Evolutionary conservation across 2,888 invertebrate species (phyloP), one percentile per base, ranked within the genome.

Genomic region (Cheilosia impressa): DNA sequence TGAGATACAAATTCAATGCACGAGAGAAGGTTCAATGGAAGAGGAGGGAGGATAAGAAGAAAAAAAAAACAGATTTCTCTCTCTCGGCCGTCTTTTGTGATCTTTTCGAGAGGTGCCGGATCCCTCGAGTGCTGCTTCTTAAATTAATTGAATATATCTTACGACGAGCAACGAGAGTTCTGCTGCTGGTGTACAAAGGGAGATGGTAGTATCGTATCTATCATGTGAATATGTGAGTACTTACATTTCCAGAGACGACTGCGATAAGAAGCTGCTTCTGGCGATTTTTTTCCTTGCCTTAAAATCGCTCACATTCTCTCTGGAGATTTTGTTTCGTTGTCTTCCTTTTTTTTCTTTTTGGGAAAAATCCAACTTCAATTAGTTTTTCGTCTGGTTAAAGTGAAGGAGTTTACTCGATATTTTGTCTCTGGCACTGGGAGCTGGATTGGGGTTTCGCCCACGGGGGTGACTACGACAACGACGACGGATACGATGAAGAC

Each of bases 71-170:
- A 65, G 55, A 60, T 69, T 69, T 75, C 27, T 72, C 78, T 83
- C 47, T 72, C 24, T 47, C 60, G 58, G 27, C 58, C 55, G 73
- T 75, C 75, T 84, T 84, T 84, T 79, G 75, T 84, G 84, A 79
- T 84, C 68, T 78, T 68, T 72, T 66, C 69, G 65, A 79, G 69
- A 84, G 84, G 80, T 80, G 84, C 71, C 71, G 80, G 84, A 84
- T 84, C 84, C 69, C 84, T 75, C 75, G 69, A 84, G 75, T 75
- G 69, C 62, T 75, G 83, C 55, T 84, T 83, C 69, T 84, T 83
- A 84, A 84, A 84, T 84, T 84, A 84, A 84, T 84, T 84, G 84
- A 84, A 84, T 84, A 79, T 84, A 80, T 84, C 79, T 69, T 83
- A 68, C 72, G 60, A 60, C 72, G 45, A 60, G 69, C 76, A 50